Evolutionary conservation across 2,797 vertebrate species (phyloP), one percentile per base, ranked within the genome.

Genomic region (Coranthus polyacanthus): DNA sequence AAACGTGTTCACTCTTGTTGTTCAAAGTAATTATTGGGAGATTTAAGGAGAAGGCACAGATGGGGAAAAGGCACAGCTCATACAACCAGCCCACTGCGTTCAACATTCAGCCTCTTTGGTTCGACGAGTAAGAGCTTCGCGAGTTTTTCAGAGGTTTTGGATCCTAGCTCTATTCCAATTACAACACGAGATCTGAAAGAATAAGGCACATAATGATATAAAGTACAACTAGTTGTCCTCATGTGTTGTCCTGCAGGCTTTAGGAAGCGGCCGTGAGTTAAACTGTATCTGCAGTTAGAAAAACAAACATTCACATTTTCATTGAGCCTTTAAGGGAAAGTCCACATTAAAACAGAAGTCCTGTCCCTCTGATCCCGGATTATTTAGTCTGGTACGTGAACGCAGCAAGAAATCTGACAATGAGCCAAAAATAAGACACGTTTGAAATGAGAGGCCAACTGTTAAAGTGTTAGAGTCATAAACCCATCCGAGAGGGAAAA

Each of bases 31-130:
- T 52, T 54, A 13, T 15, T 41, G 37, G 53, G 16, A 69, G 45
- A 70, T 58, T 67, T 21, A 68, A 76, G 59, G 44, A 54, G 50
- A 47, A 15, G 45, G 44, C 8, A 6, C 34, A 38, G 18, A 7
- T 11, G 21, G 61, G 69, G 58, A 12, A 46, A n/a, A n/a, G n/a
- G n/a, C n/a, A n/a, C n/a, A n/a, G n/a, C n/a, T n/a, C n/a, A n/a
- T n/a, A n/a, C n/a, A n/a, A n/a, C n/a, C n/a, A n/a, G n/a, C n/a
- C n/a, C n/a, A n/a, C n/a, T n/a, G 42, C 24, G 81, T 86, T 82
- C 63, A 83, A 69, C 62, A 83, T 59, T 71, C 75, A 42, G 60
- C 49, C 50, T 89, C 88, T 90, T 91, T 90, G 88, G 88, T 87
- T 83, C 0, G 64, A 78, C 60, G 68, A 70, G 55, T 81, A 82